phyloP scores from a whole-genome alignment of 2,888 invertebrate genomes.

The Tipula unca region DNA sequence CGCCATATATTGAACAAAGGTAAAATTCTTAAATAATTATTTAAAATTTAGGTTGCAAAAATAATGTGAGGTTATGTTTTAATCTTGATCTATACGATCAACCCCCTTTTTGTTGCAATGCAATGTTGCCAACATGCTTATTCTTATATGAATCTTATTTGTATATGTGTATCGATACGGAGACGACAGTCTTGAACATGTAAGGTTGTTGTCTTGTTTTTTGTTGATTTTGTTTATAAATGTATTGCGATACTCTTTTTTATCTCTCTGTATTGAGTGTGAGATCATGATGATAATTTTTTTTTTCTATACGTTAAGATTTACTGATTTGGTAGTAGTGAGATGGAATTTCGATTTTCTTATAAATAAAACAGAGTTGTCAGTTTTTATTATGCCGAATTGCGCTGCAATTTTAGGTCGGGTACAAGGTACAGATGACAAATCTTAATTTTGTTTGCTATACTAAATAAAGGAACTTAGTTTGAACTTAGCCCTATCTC shows the following conservation, averaged over 20 bases:
- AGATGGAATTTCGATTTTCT: neutral
- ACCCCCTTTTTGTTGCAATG: neutral
- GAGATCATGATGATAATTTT: neutral
- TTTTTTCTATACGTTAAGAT: neutral
- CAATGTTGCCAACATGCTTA: neutral
- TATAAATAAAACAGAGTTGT: neutral
- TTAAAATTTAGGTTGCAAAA: neutral
- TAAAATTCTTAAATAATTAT: neutral
- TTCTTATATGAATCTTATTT: neutral
- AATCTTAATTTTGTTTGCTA: no score
- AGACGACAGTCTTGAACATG: neutral
- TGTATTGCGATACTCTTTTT: neutral
- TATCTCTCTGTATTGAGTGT: neutral
- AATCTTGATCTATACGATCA: neutral
- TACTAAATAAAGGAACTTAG: no score
- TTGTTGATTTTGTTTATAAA: neutral
- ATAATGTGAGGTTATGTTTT: neutral
- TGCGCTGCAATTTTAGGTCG: neutral
- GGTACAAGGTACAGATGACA: no score
- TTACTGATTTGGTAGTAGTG: neutral
- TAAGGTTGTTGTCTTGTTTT: slow-evolving; percentile 10
- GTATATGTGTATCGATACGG: neutral
- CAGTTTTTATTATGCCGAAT: neutral
- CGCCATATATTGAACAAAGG: neutral
- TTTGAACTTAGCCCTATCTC: no score